Base-by-base conservation (phyloP, 2,888 invertebrate genomes). In the Platycheirus rosarum region DNA sequence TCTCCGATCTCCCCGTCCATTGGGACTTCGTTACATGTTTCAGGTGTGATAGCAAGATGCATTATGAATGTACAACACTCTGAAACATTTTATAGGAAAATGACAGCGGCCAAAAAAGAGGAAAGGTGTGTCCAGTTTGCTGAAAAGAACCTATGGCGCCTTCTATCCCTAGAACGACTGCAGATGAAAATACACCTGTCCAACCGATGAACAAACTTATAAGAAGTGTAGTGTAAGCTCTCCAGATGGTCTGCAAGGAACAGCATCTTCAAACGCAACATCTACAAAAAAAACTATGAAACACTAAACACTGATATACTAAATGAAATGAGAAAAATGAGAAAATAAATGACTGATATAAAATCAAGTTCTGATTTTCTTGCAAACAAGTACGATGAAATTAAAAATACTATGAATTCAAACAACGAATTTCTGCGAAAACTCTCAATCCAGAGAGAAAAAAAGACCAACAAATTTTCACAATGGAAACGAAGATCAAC, bases 381-480 rank as follows among this genome's bases (percentile, higher is more conserved):
- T 9, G 68, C 55, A 48, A 32, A 55, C 46, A 55, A 68, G 11
- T 68, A 68, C n/a, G 68, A 68, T 46, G 68, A 68, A 20, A 48
- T 46, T 29, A 55, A 55, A 16, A 18, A 68, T 8, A 23, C 20
- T 29, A 55, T 68, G 68, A 37, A 40, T 42, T 46, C 46, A 23
- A 68, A 46, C 68, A 68, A 68, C 35, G 44, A 68, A 46, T 9
- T 53, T 29, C 48, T 63, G 11, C 48, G 23, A 37, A 63, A 48
- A 63, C 63, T 49, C 9, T 40, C 48, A 48, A 48, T 37, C 4
- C 49, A 63, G 46, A 46, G n/a, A 20, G 6, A 13, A 46, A 46
- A 20, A 46, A 46, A 23, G 46, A 42, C 42, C 1, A 46, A 46
- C 46, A 46, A 18, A 46, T 20, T 5, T 11, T 20, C 18, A 46